Base-by-base conservation (phyloP, 2,113 vertebrate species). In the Electrona antarctica region DNA sequence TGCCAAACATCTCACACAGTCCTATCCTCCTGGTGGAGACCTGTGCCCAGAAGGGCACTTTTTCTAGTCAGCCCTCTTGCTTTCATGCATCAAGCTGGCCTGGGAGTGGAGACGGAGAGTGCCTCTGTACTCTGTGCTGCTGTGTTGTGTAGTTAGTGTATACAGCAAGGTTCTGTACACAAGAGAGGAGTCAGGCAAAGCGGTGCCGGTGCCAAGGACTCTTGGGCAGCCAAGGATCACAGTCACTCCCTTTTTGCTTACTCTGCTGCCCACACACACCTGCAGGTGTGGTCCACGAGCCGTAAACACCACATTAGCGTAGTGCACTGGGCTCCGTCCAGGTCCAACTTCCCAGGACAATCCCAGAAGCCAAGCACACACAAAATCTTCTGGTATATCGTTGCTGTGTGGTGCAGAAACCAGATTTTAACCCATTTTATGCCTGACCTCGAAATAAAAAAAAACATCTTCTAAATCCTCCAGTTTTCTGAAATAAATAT, bases 241-340 rank as follows among this genome's bases (percentile, higher is more conserved):
- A 81, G 71, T 57, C 60, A 57, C 59, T 41, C 59, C 46, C 55
- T 64, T 50, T 64, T 68, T 21, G 41, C 70, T 58, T 9, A n/a
- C 72, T 60, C 62, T 57, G 69, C 69, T 8, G 47, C 62, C 64
- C 33, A 21, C 69, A 81, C 78, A 68, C 67, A 54, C 74, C 69
- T 80, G 80, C 86, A 84, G 81, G 83, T 83, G 86, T 84, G 86
- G 85, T 87, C 88, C 79, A 74, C 81, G 85, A 79, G 72, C 75
- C 83, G 77, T 87, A 85, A 90, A 86, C 83, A 85, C 85, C 72
- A 79, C 77, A 81, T 74, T 80, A 85, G 83, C 64, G 74, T 70
- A 70, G 45, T 58, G 57, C 69, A 33, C 59, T 41, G 33, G 33
- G 33, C 33, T 6, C 33, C 33, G 33, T 41, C 33, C 33, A 41